Evolutionary conservation across 2,797 vertebrate species (phyloP).

Genomic region (Synanceia verrucosa): DNA sequence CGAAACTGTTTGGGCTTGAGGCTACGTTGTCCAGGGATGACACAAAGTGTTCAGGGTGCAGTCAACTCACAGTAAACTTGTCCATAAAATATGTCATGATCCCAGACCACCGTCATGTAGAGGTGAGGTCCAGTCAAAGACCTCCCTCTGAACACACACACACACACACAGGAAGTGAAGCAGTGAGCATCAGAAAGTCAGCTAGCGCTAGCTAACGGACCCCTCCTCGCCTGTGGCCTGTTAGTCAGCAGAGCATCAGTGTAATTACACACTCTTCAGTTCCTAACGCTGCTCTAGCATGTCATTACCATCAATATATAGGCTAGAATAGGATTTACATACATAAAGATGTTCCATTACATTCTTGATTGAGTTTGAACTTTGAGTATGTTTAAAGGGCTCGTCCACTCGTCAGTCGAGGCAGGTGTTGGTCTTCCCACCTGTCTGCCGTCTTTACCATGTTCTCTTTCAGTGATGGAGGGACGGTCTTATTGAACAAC

Average conservation of each 20-base stretch:
- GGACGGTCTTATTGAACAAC: not conserved
- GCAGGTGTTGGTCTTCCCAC: not conserved
- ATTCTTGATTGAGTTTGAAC: constrained; percentile 71
- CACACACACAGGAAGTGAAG: constrained; percentile 4
- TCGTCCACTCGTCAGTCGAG: constrained; percentile 44
- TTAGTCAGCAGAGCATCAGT: constrained; percentile 76
- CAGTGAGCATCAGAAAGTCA: constrained; percentile 47
- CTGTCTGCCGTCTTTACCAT: not conserved
- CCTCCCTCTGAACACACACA: constrained; percentile 3
- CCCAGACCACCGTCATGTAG: not conserved
- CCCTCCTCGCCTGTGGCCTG: constrained; percentile 72
- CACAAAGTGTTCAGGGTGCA: too few species aligned
- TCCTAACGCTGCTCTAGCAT: constrained; percentile 65
- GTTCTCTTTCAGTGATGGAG: not conserved
- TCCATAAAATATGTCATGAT: not conserved
- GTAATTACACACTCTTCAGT: constrained; percentile 80
- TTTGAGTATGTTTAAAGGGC: constrained; percentile 51
- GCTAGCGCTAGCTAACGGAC: constrained; percentile 57
- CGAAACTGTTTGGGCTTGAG: too few species aligned
- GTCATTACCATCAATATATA: constrained; percentile 79
- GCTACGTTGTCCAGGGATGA: too few species aligned
- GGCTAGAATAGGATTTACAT: constrained; percentile 76
- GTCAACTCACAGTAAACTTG: too few species aligned
- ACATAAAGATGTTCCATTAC: constrained; percentile 74
- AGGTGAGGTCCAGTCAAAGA: not conserved